Evolutionary conservation across 2,888 invertebrate genomes (phyloP).

Genomic region (Lithophane ornitopus): DNA sequence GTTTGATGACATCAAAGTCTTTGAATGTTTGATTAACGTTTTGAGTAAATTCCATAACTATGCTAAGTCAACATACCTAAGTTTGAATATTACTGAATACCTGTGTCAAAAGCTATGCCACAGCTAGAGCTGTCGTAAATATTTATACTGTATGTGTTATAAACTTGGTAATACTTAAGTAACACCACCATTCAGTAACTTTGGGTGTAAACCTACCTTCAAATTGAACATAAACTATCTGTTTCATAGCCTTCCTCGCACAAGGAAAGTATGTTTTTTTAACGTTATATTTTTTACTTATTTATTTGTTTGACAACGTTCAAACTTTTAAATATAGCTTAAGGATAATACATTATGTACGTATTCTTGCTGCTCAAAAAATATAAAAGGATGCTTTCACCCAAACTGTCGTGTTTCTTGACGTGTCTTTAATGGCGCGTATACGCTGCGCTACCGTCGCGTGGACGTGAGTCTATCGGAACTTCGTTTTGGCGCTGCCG

Average conservation of each 20-base stretch:
- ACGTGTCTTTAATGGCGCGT: not conserved
- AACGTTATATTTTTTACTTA: not conserved
- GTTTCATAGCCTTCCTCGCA: constrained; percentile 5
- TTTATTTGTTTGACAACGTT: not conserved
- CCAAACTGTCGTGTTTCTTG: not conserved
- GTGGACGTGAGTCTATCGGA: not conserved
- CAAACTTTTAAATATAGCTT: not conserved
- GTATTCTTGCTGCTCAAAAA: not conserved
- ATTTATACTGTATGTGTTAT: constrained; percentile 11
- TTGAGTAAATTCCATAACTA: constrained; percentile 20
- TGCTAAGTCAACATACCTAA: not conserved
- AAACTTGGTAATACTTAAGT: constrained; percentile 21
- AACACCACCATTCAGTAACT: not conserved
- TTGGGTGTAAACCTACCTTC: constrained; percentile 7
- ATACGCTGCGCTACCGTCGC: not conserved
- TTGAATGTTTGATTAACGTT: constrained; percentile 28
- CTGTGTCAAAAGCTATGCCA: constrained; percentile 7
- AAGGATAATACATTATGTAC: not conserved
- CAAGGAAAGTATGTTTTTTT: not conserved
- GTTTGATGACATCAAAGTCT: constrained; percentile 30
- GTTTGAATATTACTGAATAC: constrained; percentile 19
- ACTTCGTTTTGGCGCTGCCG: not conserved
- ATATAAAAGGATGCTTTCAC: not conserved
- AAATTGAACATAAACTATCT: constrained; percentile 12
- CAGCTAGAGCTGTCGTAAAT: constrained; percentile 3